phyloP scores from a whole-genome alignment of 2,797 vertebrate species.

The Semaprochilodus insignis region DNA sequence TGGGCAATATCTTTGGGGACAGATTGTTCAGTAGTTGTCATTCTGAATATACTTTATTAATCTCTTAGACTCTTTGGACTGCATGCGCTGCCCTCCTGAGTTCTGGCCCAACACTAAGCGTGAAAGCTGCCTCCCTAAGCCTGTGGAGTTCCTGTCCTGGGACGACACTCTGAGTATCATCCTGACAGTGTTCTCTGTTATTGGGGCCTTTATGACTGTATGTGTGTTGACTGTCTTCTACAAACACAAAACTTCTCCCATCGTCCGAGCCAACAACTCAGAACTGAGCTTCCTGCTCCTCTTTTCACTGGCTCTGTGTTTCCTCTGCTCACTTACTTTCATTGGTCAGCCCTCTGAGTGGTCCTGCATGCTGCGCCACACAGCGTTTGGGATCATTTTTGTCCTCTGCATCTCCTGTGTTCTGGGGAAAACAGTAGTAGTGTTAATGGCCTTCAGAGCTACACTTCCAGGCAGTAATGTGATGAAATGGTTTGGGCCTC shows the following conservation, averaged over 20 bases:
- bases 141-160: slow-evolving; percentile 39
- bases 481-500: slow-evolving; percentile 50
- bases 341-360: slow-evolving; percentile 70
- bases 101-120: slow-evolving; percentile 68
- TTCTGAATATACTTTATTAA: not conserved
- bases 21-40: too few species aligned
- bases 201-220: slow-evolving; percentile 11
- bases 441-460: slow-evolving; percentile 72
- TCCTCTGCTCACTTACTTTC: slow-evolving; percentile 73
- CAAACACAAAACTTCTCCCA: slow-evolving; percentile 36
- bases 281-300: slow-evolving; percentile 68
- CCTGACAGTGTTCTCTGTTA: slow-evolving; percentile 25
- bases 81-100: slow-evolving; percentile 62
- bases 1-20: too few species aligned
- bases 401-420: slow-evolving; percentile 48
- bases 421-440: slow-evolving; percentile 70
- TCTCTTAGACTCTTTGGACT: slow-evolving; percentile 69
- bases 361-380: slow-evolving; percentile 71
- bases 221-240: slow-evolving; percentile 27
- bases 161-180: slow-evolving; percentile 46
- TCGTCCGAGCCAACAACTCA: slow-evolving; percentile 69
- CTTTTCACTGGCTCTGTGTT: slow-evolving; percentile 73
- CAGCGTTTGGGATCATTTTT: slow-evolving; percentile 48
- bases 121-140: slow-evolving; percentile 63
- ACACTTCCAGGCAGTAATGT: slow-evolving; percentile 51